Conservation (phyloP, 2,797 vertebrate genomes). For the Notoglanidium macrostoma region DNA sequence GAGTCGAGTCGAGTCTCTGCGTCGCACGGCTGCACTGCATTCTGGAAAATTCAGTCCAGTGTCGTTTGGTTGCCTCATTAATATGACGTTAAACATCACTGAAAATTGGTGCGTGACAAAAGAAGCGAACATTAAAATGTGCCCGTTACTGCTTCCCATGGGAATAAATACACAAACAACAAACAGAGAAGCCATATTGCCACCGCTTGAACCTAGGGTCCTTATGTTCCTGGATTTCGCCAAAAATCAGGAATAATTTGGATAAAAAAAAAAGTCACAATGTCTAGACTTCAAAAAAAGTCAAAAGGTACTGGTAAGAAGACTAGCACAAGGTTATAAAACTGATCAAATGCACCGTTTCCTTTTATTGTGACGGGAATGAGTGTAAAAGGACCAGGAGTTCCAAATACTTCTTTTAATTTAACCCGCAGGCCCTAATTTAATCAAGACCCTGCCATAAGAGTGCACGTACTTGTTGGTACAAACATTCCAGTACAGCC, state of each 20-base stretch:
- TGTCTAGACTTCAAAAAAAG: background rate
- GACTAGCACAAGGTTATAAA: background rate
- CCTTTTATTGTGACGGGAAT: background rate
- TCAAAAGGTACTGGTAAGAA: background rate
- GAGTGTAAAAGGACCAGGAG: background rate
- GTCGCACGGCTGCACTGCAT: background rate
- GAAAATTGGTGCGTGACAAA: background rate
- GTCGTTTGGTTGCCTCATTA: no score
- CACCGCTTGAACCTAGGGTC: no score
- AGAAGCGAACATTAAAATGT: background rate
- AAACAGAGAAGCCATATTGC: background rate
- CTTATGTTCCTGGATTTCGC: background rate
- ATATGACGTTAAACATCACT: background rate
- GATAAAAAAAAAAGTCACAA: background rate
- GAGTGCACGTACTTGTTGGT: background rate
- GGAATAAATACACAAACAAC: no score
- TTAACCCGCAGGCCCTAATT: background rate
- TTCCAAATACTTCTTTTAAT: background rate
- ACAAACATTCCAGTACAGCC: background rate
- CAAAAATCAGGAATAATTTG: background rate
- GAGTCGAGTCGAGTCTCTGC: background rate
- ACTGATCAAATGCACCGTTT: background rate
- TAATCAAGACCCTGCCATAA: background rate
- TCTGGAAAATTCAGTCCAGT: background rate
- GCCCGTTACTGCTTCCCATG: background rate